phyloP scores from a whole-genome alignment of 2,888 invertebrate species.

The Nephrotoma flavescens region DNA sequence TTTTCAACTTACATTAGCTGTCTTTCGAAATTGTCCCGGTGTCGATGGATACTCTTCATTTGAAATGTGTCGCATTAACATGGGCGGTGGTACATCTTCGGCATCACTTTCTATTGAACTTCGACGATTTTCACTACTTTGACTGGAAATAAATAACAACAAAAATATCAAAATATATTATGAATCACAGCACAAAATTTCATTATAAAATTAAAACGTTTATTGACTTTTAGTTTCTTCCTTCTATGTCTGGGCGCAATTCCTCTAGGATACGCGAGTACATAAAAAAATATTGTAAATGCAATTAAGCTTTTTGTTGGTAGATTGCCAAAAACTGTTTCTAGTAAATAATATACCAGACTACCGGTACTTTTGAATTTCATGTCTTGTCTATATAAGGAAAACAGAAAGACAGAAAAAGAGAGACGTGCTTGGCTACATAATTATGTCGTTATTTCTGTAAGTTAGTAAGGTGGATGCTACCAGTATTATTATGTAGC shows the following conservation, averaged over 20 bases:
- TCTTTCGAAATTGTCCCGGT: conserved; percentile 30
- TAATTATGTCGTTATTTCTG: neutral
- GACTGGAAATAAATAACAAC: conserved; percentile 17
- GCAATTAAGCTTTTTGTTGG: neutral
- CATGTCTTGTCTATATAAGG: neutral
- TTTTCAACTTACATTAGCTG: conserved; percentile 17
- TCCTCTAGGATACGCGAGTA: neutral
- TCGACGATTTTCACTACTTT: conserved; percentile 34
- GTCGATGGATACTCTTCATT: conserved; percentile 41
- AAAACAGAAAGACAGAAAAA: neutral
- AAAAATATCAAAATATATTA: neutral
- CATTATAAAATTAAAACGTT: neutral
- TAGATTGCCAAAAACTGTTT: neutral
- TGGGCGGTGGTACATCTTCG: conserved; percentile 37
- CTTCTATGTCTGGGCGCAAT: too few relatives aligned
- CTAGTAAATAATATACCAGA: neutral
- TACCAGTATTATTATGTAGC: too few relatives aligned
- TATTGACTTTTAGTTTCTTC: neutral
- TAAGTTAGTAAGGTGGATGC: too few relatives aligned
- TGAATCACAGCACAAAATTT: neutral
- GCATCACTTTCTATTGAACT: conserved; percentile 38
- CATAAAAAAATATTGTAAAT: neutral
- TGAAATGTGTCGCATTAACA: conserved; percentile 43
- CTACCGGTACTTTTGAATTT: neutral
- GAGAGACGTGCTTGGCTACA: neutral